Evolutionary conservation across 1,140 invertebrate species (phyloP).

Genomic region (Rhagoletis zephyria): DNA sequence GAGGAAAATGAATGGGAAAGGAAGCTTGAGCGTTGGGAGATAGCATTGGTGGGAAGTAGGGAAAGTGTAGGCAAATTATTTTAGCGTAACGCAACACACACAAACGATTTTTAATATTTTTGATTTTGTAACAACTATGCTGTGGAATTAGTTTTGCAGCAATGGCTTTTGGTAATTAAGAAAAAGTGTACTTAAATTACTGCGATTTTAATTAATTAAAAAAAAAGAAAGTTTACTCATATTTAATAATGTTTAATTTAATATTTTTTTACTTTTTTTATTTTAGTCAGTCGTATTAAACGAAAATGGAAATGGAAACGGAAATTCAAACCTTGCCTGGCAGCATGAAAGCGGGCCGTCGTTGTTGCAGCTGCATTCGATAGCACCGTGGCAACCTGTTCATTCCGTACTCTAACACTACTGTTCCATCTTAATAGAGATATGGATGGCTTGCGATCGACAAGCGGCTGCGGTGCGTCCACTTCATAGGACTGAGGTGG

Average conservation of each 20-base stretch:
- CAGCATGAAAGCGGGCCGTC: slow-evolving; percentile 62
- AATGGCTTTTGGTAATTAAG: slow-evolving; percentile 16
- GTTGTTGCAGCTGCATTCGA: slow-evolving; percentile 54
- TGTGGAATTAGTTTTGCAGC: slow-evolving; percentile 27
- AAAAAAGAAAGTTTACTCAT: background rate
- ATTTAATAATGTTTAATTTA: background rate
- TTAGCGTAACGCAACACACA: background rate
- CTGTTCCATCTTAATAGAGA: slow-evolving; percentile 74
- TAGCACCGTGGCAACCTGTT: slow-evolving; percentile 61
- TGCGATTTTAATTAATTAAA: background rate
- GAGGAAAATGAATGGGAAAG: background rate
- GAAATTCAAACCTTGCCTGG: slow-evolving; percentile 72
- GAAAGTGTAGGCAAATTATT: background rate
- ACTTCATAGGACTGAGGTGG: slow-evolving; percentile 72
- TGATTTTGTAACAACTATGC: background rate
- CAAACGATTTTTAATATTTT: background rate
- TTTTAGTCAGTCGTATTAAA: slow-evolving; percentile 45
- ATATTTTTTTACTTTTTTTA: background rate
- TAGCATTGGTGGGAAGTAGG: background rate
- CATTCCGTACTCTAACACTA: slow-evolving; percentile 57
- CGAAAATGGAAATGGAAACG: background rate
- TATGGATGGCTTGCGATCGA: slow-evolving; percentile 75
- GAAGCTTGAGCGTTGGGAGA: background rate
- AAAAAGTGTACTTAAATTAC: slow-evolving; percentile 17
- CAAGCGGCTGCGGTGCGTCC: slow-evolving; percentile 75